A percentile compares a stretch with the other conserved stretches of the same genome.
Conservation (phyloP, 2,797 vertebrate species). For the Pangasius larnaudii region DNA sequence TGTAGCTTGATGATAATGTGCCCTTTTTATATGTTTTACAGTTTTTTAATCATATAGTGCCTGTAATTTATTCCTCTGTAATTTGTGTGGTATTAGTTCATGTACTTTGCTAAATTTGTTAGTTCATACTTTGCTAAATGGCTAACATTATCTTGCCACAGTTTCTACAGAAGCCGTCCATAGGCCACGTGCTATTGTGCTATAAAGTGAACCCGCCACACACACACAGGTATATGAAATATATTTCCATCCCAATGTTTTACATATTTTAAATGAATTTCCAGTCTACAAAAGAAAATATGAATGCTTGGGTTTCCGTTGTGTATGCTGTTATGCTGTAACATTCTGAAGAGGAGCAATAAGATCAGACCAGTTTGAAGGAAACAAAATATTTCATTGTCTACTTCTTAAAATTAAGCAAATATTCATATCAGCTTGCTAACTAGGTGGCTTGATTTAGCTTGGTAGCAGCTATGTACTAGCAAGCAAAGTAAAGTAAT, state of each 20-base stretch:
- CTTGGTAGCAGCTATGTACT: background rate
- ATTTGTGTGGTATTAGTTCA: background rate
- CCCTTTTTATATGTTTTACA: background rate
- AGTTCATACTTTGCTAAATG: background rate
- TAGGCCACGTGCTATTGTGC: background rate
- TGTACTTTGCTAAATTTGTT: background rate
- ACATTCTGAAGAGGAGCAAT: no score
- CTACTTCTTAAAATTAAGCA: no score
- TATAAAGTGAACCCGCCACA: background rate
- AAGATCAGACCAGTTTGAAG: no score
- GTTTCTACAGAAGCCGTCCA: background rate
- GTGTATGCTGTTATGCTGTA: no score
- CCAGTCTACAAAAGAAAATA: background rate
- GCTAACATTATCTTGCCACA: background rate
- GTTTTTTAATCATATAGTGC: background rate
- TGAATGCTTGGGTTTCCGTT: background rate
- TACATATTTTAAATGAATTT: background rate
- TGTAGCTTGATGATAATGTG: background rate
- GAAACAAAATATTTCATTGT: no score
- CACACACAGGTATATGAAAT: background rate
- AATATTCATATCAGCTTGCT: no score
- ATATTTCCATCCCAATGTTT: background rate
- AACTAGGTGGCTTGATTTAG: background rate
- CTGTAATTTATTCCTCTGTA: background rate
- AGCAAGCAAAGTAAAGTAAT: background rate